phyloP scores from a whole-genome alignment of 2,113 vertebrate genomes.

The Ciconia boyciana region DNA sequence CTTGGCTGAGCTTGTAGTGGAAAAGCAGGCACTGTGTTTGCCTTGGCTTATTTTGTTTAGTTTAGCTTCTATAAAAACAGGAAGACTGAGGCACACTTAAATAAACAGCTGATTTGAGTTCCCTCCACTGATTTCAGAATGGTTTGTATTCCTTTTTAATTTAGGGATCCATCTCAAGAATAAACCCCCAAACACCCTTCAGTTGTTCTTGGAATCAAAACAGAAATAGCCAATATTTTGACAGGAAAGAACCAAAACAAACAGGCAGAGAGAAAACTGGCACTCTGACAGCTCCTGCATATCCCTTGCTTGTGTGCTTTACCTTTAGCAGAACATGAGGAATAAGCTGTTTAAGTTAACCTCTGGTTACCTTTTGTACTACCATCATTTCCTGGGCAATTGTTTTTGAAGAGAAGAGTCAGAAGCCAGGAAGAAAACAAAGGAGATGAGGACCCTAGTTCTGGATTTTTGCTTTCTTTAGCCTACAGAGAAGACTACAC shows the following conservation, averaged over 20 bases:
- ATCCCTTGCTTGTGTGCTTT: not conserved
- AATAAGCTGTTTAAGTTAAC: not conserved
- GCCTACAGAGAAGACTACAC: not conserved
- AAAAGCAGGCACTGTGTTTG: slow-evolving; percentile 4
- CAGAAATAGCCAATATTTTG: not conserved
- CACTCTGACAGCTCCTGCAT: not conserved
- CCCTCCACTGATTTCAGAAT: not conserved
- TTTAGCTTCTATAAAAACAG: not conserved
- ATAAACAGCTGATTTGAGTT: not conserved
- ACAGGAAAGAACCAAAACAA: not conserved
- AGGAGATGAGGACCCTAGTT: not conserved
- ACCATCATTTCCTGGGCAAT: not conserved
- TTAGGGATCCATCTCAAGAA: not conserved
- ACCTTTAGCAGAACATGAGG: not conserved
- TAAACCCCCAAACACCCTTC: not conserved
- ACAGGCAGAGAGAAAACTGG: not conserved
- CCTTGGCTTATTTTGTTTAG: not conserved
- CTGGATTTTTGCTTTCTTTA: not conserved
- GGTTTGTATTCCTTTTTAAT: not conserved
- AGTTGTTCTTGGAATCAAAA: not conserved
- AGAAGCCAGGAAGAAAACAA: not conserved
- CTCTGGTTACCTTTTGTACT: not conserved
- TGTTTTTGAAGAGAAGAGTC: not conserved
- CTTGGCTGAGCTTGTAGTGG: not conserved
- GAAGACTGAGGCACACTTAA: not conserved